Base-by-base conservation (phyloP, 1,140 invertebrate genomes). In the Drosophila rufa region DNA sequence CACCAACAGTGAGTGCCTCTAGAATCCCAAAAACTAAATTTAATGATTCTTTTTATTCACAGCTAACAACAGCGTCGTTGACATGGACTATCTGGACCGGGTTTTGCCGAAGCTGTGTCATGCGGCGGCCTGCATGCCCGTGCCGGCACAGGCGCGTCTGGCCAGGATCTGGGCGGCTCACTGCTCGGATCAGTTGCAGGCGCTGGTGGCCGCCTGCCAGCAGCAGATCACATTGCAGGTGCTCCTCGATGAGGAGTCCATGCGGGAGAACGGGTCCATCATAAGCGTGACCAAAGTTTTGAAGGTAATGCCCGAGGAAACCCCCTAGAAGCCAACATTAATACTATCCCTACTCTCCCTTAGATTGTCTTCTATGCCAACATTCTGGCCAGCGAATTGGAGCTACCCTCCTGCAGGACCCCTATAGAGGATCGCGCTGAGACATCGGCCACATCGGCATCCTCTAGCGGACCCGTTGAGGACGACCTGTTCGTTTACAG, bases 291-390 rank as follows among this genome's bases (percentile, higher is more conserved):
- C 96, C 17, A 97, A 97, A 94, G 94, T 97, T 22, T 96, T 97
- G 94, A 97, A 97, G 93, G 95, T 96, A 74, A 46, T 36, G 17
- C 4, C 8, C 25, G 1, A n/a, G 27, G 6, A 1, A n/a, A 2
- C 1, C 14, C 2, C 19, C 2, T 0, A 38, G 0, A 22, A 38
- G 12, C 17, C 14, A 19, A 4, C 12, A 15, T n/a, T 0, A 38
- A 65, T 6, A 7, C 36, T 6, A 38, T 5, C 3, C 5, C 25
- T n/a, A 55, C 17, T 50, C 45, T 60, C 61, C 93, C 94, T 91
- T 94, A 97, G 95, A 96, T 98, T 92, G 93, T 98, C 1, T 99
- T 97, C 92, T 98, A 98, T 93, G 97, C 97, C 25, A 98, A 96
- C 92, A 96, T 98, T 80, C 86, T 98, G 69, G 97, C 97, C 1